A percentile compares a stretch with the other conserved stretches of the same genome.
phyloP scores from a whole-genome alignment of 2,113 vertebrate species.

The Archilochus colubris region DNA sequence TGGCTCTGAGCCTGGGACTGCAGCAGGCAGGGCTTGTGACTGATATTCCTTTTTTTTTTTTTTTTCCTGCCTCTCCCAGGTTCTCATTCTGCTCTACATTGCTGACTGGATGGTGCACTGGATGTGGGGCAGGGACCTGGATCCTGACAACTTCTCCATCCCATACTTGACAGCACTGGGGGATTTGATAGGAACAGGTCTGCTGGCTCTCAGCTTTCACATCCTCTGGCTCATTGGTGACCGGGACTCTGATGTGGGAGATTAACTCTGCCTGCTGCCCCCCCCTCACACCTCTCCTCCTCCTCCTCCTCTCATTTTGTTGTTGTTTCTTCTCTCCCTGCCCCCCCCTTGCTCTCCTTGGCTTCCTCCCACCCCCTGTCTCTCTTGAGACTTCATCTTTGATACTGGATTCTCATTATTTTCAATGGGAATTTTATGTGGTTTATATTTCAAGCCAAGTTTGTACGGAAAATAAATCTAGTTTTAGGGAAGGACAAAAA shows the following conservation, averaged over 20 bases:
- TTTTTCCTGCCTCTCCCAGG: conserved; percentile 73
- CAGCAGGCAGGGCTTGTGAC: neutral
- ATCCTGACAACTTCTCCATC: conserved; percentile 99
- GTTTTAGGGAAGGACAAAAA: conserved; percentile 67
- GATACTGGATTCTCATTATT: conserved; percentile 92
- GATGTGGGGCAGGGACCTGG: conserved; percentile 97
- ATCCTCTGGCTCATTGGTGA: conserved; percentile 97
- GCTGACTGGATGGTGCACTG: conserved; percentile 99
- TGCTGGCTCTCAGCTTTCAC: conserved; percentile 96
- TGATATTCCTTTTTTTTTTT: neutral
- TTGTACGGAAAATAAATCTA: conserved; percentile 64
- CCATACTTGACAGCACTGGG: conserved; percentile 97
- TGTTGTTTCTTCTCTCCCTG: neutral
- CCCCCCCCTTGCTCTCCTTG: neutral
- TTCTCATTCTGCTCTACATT: conserved; percentile 94
- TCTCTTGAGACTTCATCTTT: conserved; percentile 70
- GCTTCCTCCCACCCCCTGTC: conserved; percentile 18
- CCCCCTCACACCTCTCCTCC: neutral
- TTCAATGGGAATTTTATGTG: conserved; percentile 90
- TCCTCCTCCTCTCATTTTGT: neutral
- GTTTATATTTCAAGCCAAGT: conserved; percentile 79
- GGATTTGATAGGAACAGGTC: conserved; percentile 95
- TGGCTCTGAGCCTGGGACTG: neutral
- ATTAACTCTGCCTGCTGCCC: conserved; percentile 71
- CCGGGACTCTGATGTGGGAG: conserved; percentile 89